phyloP scores from a whole-genome alignment of 1,140 invertebrate species.

The Heliconius hermathena region DNA sequence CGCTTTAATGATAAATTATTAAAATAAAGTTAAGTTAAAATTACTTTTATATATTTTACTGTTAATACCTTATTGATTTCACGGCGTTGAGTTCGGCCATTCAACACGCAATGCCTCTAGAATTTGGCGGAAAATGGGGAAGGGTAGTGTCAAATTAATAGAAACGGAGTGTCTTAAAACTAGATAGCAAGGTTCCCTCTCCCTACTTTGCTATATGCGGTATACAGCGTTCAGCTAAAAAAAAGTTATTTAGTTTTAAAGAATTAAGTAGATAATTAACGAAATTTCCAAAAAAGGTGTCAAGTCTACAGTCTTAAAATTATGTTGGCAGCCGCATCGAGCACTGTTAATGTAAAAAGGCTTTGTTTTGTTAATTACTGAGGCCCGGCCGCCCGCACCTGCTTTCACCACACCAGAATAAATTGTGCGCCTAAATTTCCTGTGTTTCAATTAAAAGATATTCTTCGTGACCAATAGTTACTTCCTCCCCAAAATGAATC shows the following conservation, averaged over 20 bases:
- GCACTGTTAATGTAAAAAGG: slow-evolving; percentile 60
- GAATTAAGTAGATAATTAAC: background rate
- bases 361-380: slow-evolving; percentile 69
- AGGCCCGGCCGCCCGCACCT: slow-evolving; percentile 51
- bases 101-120: no score
- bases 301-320: slow-evolving; percentile 50
- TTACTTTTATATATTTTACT: no score
- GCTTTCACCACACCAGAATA: slow-evolving; percentile 56
- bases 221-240: no score
- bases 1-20: no score
- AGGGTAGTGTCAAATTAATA: no score
- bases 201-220: no score
- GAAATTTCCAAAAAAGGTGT: slow-evolving; percentile 14
- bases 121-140: no score
- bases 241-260: background rate
- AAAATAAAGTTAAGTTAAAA: no score
- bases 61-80: no score
- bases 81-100: no score
- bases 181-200: no score
- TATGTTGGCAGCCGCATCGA: slow-evolving; percentile 55
- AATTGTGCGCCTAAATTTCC: slow-evolving; percentile 59
- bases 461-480: slow-evolving; percentile 23
- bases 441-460: slow-evolving; percentile 41
- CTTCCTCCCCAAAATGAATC: slow-evolving; percentile 21
- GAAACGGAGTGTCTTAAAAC: no score